Evolutionary conservation across 1,140 invertebrate genomes (phyloP).

Genomic region (Epicauta chinensis): DNA sequence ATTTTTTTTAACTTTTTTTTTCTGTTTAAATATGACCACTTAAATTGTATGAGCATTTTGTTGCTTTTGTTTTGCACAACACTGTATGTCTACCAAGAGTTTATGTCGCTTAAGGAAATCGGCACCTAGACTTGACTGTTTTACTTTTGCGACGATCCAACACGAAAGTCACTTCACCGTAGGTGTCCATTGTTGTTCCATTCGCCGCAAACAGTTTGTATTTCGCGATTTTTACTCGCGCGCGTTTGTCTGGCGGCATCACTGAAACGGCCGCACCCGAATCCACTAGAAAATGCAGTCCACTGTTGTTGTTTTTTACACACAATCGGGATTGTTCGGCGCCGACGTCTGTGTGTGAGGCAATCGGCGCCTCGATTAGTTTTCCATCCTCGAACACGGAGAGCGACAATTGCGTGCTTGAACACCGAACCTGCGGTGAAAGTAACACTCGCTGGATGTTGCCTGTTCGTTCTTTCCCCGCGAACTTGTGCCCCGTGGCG

Average conservation of each 20-base stretch:
- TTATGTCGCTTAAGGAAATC: constrained; percentile 36
- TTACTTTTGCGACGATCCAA: constrained; percentile 27
- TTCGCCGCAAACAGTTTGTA: not conserved
- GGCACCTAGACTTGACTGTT: constrained; percentile 39
- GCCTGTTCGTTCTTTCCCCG: not conserved
- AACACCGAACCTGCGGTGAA: not conserved
- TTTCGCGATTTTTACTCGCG: too few species aligned
- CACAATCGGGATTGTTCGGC: too few species aligned
- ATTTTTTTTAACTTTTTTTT: too few species aligned
- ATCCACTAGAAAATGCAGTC: too few species aligned
- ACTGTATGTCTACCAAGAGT: not conserved
- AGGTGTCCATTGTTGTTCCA: not conserved
- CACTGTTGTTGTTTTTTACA: too few species aligned
- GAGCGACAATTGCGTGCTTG: not conserved
- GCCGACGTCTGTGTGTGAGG: too few species aligned
- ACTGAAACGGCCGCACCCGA: not conserved
- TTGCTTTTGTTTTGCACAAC: too few species aligned
- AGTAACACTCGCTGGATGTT: not conserved
- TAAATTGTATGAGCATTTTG: too few species aligned
- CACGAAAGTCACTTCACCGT: not conserved
- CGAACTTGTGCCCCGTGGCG: not conserved
- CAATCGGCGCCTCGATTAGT: too few species aligned
- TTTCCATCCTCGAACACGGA: not conserved
- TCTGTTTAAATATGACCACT: too few species aligned
- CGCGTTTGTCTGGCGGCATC: not conserved